A percentile compares a stretch with the other conserved stretches of the same genome.
Conservation (phyloP, 2,113 vertebrate genomes). For the Mustela nigripes region DNA sequence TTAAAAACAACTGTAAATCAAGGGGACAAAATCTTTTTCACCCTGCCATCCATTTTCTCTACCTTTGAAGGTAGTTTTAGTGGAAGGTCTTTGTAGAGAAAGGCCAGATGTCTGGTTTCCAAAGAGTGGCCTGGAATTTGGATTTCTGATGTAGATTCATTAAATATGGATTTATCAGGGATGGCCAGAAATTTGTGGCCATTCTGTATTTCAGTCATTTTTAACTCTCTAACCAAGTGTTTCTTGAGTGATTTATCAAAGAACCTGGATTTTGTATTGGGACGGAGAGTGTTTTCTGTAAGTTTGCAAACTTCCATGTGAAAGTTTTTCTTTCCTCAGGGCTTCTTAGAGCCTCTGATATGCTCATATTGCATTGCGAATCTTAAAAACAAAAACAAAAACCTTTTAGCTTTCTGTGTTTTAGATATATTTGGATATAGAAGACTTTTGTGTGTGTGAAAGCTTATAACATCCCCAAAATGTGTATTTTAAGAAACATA, state of each 20-base stretch:
- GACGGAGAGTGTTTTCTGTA: not conserved
- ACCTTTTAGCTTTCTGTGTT: not conserved
- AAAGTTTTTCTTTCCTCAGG: not conserved
- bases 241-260: slow-evolving; percentile 52
- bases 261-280: not conserved
- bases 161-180: slow-evolving; percentile 32
- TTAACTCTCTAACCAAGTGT: not conserved
- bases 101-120: not conserved
- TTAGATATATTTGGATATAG: slow-evolving; percentile 1
- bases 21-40: not conserved
- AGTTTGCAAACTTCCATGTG: not conserved
- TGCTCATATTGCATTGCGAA: not conserved
- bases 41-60: not conserved
- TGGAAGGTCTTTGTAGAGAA: not conserved
- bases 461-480: not conserved
- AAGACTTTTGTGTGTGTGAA: not conserved
- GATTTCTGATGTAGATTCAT: slow-evolving; percentile 12
- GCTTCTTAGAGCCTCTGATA: slow-evolving; percentile 20
- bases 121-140: slow-evolving; percentile 8
- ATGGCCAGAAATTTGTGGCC: not conserved
- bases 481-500: not conserved
- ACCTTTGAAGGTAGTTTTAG: slow-evolving; percentile 38
- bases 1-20: slow-evolving; percentile 38
- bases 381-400: not conserved
- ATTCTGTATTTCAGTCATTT: not conserved